Conservation (phyloP, 2,888 invertebrate species). For the Drosophila neoperkinsi region DNA sequence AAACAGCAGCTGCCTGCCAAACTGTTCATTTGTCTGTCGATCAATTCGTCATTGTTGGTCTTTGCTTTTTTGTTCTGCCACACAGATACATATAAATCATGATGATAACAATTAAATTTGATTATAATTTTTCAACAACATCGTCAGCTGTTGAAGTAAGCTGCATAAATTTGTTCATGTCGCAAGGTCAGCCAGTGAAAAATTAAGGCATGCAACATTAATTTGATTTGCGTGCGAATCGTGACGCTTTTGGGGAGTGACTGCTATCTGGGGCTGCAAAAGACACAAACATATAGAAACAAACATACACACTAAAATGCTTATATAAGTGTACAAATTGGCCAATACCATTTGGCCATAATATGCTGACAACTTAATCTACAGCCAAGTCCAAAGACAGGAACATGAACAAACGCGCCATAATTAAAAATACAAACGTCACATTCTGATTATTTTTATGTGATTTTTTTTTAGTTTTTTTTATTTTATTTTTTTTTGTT, state of each 20-base stretch:
- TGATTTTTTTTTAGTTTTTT: conserved; percentile 14
- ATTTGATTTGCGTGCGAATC: conserved; percentile 81
- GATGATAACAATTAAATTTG: conserved; percentile 81
- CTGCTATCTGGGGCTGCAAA: conserved; percentile 2
- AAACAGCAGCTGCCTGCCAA: conserved; percentile 30
- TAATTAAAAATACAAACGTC: conserved; percentile 76
- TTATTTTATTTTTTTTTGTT: conserved; percentile 4
- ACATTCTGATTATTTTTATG: conserved; percentile 50
- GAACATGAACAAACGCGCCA: conserved; percentile 64
- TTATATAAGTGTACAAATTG: conserved; percentile 57
- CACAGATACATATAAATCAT: conserved; percentile 70
- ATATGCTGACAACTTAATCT: conserved; percentile 76
- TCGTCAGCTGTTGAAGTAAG: conserved; percentile 41
- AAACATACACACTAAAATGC: conserved; percentile 18
- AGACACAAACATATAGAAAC: conserved; percentile 15
- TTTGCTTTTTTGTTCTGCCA: conserved; percentile 41
- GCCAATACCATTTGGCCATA: conserved; percentile 58
- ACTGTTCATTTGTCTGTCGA: conserved; percentile 63
- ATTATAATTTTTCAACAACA: conserved; percentile 71
- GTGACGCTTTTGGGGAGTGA: conserved; percentile 47
- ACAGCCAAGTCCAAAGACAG: conserved; percentile 58
- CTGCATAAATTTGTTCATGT: conserved; percentile 73
- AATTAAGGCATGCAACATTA: conserved; percentile 77
- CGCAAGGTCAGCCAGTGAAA: conserved; percentile 71
- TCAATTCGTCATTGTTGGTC: conserved; percentile 58